phyloP scores from a whole-genome alignment of 2,888 invertebrate genomes.

The Cerastis leucographa region DNA sequence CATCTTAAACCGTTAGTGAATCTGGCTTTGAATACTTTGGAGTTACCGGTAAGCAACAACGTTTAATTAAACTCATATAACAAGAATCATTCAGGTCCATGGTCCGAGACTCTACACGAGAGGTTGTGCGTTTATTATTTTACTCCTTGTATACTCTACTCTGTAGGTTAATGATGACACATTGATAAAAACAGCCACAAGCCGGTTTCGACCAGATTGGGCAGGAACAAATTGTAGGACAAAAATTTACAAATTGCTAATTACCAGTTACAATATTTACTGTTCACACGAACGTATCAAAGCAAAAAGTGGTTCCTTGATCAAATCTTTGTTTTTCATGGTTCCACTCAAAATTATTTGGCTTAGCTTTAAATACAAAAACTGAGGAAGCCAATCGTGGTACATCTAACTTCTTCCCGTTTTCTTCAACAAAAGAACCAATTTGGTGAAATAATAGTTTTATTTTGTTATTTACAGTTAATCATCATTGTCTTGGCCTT shows the following conservation, averaged over 20 bases:
- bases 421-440: too few relatives aligned
- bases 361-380: not conserved
- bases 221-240: too few relatives aligned
- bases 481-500: too few relatives aligned
- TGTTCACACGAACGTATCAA: not conserved
- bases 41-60: constrained; percentile 74
- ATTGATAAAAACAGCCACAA: not conserved
- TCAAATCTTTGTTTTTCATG: not conserved
- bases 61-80: too few relatives aligned
- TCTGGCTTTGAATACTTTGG: constrained; percentile 73
- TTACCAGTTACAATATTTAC: too few relatives aligned
- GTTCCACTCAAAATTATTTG: not conserved
- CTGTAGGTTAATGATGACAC: constrained; percentile 31
- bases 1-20: constrained; percentile 74
- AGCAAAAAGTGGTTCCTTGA: not conserved
- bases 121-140: too few relatives aligned
- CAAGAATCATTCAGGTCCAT: too few relatives aligned
- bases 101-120: too few relatives aligned
- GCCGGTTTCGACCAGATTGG: not conserved
- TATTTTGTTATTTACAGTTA: too few relatives aligned
- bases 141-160: too few relatives aligned
- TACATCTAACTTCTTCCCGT: too few relatives aligned
- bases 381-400: not conserved
- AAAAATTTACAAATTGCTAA: not conserved
- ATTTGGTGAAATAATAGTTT: too few relatives aligned